Base-by-base conservation (phyloP, 2,888 invertebrate species). In the Melinopterus prodromus region DNA sequence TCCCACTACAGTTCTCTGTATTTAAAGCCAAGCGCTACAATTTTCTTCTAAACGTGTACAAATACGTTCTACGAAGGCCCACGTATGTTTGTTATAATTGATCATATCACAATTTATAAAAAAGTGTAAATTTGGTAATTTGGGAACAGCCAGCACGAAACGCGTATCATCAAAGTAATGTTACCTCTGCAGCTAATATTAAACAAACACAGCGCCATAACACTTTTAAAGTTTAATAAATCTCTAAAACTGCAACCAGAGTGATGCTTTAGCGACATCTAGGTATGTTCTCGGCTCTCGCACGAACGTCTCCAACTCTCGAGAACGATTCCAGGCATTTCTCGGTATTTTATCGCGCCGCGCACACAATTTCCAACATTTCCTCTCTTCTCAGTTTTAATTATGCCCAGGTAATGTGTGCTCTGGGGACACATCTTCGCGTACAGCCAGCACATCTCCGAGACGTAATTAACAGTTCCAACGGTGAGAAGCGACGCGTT, bases 401-500 rank as follows among this genome's bases (percentile, higher is more conserved):
- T 53, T 53, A 53, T 53, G 53, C 12, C 53, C 9, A 53, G 53
- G 53, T 53, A 53, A 53, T 53, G 12, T 53, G 53, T 12, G 12
- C 12, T 7, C 53, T 53, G 53, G 53, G 12, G 53, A 53, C 53
- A 53, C 53, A 53, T 53, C 53, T 53, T 53, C 9, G 53, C 53
- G 53, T 53, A 53, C 53, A 53, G 26, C 26, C 12, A 12, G 53
- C 53, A 53, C 53, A 53, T 53, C 53, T 53, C 53, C 3, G 53
- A 53, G 53, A 53, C 53, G 53, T 53, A 53, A 53, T 53, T 53
- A 53, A 53, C 53, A 53, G 53, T 53, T 53, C 53, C 53, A 53
- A 53, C 53, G 7, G 53, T 53, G 53, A 9, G 53, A 53, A 53
- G 53, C 53, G 53, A 53, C 53, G 53, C 53, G 53, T 53, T 53